phyloP scores from a whole-genome alignment of 2,113 vertebrate species.

The Chaetura pelagica region DNA sequence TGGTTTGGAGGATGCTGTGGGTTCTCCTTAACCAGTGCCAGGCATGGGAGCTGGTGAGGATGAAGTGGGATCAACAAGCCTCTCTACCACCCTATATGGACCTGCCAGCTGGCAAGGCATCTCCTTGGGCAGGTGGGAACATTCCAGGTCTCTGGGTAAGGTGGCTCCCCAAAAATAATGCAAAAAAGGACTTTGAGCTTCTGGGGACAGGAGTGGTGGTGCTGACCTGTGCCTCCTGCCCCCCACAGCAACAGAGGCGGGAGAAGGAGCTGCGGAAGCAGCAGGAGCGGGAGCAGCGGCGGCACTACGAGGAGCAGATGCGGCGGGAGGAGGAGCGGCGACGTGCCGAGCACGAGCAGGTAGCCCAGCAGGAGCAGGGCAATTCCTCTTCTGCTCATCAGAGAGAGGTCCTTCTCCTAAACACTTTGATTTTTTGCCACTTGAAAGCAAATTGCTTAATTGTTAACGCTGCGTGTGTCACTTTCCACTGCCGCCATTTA shows the following conservation, averaged over 20 bases:
- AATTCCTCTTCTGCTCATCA: neutral
- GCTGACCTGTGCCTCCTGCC: neutral
- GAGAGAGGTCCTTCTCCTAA: neutral
- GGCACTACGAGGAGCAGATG: constrained; percentile 94
- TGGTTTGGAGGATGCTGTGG: neutral
- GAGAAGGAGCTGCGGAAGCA: constrained; percentile 96
- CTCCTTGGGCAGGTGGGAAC: neutral
- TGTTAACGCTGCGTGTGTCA: neutral
- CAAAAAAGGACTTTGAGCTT: neutral
- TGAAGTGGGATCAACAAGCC: neutral
- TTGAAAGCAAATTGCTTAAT: constrained; percentile 38
- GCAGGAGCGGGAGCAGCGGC: constrained; percentile 95
- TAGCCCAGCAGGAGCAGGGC: neutral
- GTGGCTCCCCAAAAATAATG: rapidly evolving
- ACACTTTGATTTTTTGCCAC: neutral
- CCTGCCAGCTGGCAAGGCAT: neutral
- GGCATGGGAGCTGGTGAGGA: rapidly evolving
- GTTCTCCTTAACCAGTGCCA: neutral
- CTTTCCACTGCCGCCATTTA: neutral
- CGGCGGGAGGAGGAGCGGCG: constrained; percentile 94
- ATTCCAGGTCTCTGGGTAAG: rapidly evolving
- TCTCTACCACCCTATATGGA: rapidly evolving
- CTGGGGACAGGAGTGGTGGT: rapidly evolving
- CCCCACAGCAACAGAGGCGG: constrained; percentile 89
- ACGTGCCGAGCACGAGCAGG: constrained; percentile 95